Conservation (phyloP, 2,888 invertebrate species). For the Drosophila cognata region DNA sequence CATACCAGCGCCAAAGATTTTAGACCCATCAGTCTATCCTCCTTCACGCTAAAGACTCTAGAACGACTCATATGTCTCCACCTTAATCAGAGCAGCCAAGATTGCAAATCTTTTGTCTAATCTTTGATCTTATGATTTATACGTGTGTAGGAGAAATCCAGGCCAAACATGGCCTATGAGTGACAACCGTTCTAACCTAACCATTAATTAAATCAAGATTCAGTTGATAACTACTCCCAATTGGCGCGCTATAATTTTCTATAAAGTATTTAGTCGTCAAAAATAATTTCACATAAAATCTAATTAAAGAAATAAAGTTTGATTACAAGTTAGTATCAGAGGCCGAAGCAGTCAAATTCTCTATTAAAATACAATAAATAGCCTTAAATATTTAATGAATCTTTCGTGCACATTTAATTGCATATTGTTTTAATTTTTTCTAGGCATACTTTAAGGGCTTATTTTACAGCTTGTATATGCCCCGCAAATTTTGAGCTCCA, state of each 20-base stretch:
- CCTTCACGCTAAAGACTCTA: neutral
- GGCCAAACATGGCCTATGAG: too few species aligned
- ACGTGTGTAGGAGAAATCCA: too few species aligned
- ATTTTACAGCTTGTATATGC: neutral
- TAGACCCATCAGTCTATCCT: neutral
- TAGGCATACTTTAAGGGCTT: neutral
- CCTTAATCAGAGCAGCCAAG: too few species aligned
- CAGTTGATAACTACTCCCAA: neutral
- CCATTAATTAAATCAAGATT: too few species aligned
- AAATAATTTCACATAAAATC: neutral
- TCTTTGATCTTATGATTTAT: too few species aligned
- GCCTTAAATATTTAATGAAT: neutral
- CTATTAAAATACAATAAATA: neutral
- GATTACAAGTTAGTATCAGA: too few species aligned
- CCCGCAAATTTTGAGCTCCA: neutral
- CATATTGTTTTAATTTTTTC: neutral
- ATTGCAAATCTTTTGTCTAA: too few species aligned
- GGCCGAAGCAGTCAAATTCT: neutral
- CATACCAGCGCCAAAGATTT: neutral
- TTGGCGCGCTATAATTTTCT: neutral
- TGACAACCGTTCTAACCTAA: too few species aligned
- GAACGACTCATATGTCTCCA: neutral
- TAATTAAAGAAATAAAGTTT: neutral
- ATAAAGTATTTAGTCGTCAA: neutral
- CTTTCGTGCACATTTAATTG: neutral